Base-by-base conservation (phyloP, 1,140 invertebrate genomes). In the Globodera ellingtonae region DNA sequence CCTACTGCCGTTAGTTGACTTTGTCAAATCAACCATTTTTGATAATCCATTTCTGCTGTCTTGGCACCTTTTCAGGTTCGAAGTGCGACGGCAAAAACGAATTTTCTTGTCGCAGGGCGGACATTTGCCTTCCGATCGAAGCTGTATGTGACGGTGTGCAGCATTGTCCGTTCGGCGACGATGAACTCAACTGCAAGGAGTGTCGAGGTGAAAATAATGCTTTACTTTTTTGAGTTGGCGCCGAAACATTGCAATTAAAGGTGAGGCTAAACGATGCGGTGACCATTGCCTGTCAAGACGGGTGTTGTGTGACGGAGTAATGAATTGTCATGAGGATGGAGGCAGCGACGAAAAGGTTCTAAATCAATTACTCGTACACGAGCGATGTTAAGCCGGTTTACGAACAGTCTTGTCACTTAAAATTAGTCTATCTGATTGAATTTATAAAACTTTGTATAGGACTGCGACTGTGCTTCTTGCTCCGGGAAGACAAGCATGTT, bases 261-360 rank as follows among this genome's bases (percentile, higher is more conserved):
- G 18, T 21, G 84, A 73, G 4, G 74, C 82, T 15, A 84, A 82
- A 50, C 75, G 67, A 21, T 85, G 84, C 67, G 18, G 59, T 7
- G 44, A 66, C 35, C 13, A 21, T 8, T 85, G 84, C 80, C 35
- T 85, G 24, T 75, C 84, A n/a, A 85, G 82, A 59, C 83, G 84
- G 85, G 8, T 75, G 18, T 24, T 87, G 13, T 85, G 84, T 59
- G 78, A 85, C 62, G 84, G 84, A n/a, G 46, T 71, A 62, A n/a
- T 70, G 6, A 72, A 85, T 24, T 85, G 84, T 72, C n/a, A 15
- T 8, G 78, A 84, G 65, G 81, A 44, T 6, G 69, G 48, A 8
- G 75, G 56, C 6, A 65, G 47, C 5, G 84, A 85, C 71, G 84
- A 85, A 87, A 66, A 59, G 48, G 83, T 80, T 50, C 46, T 50